Percentiles rank a stretch among this genome's conserved stretches.
These are phyloP conservation scores for Mamestra configurata DNA, from an alignment of 1,140 invertebrate species.

Conservation along the genomic window DNA sequence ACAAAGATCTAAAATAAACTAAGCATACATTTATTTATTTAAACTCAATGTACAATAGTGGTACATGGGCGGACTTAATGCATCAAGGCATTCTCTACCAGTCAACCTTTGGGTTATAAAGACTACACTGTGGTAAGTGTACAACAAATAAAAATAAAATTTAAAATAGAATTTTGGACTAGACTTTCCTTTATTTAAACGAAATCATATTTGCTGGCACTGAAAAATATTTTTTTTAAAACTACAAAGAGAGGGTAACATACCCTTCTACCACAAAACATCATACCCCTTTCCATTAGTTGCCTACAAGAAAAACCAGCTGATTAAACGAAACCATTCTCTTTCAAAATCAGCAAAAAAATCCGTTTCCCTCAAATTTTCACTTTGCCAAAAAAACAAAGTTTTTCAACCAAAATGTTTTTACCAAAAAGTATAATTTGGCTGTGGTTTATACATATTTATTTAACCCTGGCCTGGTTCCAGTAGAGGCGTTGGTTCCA, in stretches of 20 bases:
- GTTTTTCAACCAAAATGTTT: constrained; percentile 1
- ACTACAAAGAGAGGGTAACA: background rate
- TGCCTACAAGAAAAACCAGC: background rate
- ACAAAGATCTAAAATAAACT: no score
- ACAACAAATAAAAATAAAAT: no score
- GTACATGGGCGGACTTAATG: no score
- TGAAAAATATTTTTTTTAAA: background rate
- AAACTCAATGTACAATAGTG: no score
- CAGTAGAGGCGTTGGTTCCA: constrained; percentile 18
- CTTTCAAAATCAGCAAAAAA: constrained; percentile 25
- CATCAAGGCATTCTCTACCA: no score
- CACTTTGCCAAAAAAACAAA: background rate
- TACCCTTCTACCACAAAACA: background rate
- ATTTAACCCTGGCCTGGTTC: constrained; percentile 27
- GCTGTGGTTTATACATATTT: constrained; percentile 39
- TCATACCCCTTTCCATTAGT: background rate
- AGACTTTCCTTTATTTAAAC: background rate
- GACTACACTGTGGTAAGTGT: no score
- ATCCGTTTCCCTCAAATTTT: constrained; percentile 6
- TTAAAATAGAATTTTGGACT: no score
- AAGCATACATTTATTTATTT: no score
- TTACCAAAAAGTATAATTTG: background rate
- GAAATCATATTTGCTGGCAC: background rate
- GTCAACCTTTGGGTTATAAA: no score
- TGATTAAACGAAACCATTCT: background rate